Conservation (phyloP, 2,888 invertebrate genomes). For the Ectemnius lituratus region DNA sequence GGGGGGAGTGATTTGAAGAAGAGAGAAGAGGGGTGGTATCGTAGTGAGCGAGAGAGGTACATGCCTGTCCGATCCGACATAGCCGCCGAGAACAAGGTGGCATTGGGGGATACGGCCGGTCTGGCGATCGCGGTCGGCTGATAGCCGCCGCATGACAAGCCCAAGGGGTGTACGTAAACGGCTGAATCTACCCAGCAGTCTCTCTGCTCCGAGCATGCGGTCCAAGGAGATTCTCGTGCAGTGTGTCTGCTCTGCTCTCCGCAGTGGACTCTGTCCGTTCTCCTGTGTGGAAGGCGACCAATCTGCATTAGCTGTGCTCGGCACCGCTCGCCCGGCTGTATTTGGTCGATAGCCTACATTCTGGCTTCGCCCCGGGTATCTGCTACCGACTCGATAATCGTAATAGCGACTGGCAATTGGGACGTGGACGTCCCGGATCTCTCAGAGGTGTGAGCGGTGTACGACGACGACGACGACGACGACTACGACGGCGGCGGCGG, state of each 20-base stretch:
- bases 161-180: slow-evolving; percentile 67
- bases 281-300: slow-evolving; percentile 1
- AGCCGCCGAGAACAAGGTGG: slow-evolving; percentile 63
- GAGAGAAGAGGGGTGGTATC: slow-evolving; percentile 42
- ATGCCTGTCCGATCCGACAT: slow-evolving; percentile 62
- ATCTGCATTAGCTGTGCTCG: not conserved
- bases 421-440: slow-evolving; percentile 5
- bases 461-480: not conserved
- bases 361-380: slow-evolving; percentile 40
- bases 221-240: slow-evolving; percentile 59
- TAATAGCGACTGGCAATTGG: slow-evolving; percentile 37
- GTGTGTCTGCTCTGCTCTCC: slow-evolving; percentile 32
- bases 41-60: slow-evolving; percentile 59
- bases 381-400: slow-evolving; percentile 57
- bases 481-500: too few relatives aligned
- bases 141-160: slow-evolving; percentile 67
- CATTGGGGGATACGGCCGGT: slow-evolving; percentile 62
- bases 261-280: not conserved
- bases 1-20: slow-evolving; percentile 6
- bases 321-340: slow-evolving; percentile 45
- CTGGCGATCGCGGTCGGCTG: slow-evolving; percentile 64
- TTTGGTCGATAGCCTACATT: slow-evolving; percentile 62
- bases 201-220: slow-evolving; percentile 43
- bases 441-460: not conserved
- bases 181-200: slow-evolving; percentile 61